Percentiles rank a stretch among this genome's conserved stretches.
Conservation (phyloP, 1,140 invertebrate genomes). For the Tribolium castaneum region DNA sequence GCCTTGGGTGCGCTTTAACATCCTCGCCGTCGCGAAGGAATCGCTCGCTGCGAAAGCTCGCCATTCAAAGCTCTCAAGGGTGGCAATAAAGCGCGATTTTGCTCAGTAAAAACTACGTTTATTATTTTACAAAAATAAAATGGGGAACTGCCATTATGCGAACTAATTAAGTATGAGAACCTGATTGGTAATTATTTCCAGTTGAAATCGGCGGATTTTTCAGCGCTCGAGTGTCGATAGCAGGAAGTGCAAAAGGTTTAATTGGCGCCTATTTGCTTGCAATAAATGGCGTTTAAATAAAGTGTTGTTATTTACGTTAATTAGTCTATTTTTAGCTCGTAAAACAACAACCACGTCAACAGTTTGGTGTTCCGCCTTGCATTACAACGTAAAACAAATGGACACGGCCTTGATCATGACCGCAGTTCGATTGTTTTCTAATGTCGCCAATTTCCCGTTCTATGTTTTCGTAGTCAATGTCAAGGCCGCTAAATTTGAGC, state of each 20-base stretch:
- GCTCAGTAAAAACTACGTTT: no score
- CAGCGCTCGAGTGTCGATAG: background rate
- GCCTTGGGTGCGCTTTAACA: constrained; percentile 35
- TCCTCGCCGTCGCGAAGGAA: constrained; percentile 14
- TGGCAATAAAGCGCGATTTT: no score
- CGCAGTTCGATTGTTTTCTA: constrained; percentile 34
- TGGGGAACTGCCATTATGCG: background rate
- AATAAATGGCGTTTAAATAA: background rate
- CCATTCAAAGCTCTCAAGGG: background rate
- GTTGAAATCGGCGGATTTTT: background rate
- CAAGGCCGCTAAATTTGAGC: constrained; percentile 8
- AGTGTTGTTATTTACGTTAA: background rate
- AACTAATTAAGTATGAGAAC: background rate
- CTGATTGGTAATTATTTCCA: background rate
- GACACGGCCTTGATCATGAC: constrained; percentile 37
- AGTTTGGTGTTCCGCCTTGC: background rate
- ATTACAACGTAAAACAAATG: constrained; percentile 12
- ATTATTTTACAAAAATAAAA: background rate
- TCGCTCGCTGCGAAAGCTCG: background rate
- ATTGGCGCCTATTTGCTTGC: background rate
- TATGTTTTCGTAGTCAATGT: constrained; percentile 13
- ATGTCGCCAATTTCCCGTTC: constrained; percentile 31
- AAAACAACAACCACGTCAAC: constrained; percentile 16
- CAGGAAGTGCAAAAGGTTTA: background rate
- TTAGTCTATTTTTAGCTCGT: constrained; percentile 3